Base-by-base conservation (phyloP, 2,888 invertebrate species). In the Apocheima hispidaria region DNA sequence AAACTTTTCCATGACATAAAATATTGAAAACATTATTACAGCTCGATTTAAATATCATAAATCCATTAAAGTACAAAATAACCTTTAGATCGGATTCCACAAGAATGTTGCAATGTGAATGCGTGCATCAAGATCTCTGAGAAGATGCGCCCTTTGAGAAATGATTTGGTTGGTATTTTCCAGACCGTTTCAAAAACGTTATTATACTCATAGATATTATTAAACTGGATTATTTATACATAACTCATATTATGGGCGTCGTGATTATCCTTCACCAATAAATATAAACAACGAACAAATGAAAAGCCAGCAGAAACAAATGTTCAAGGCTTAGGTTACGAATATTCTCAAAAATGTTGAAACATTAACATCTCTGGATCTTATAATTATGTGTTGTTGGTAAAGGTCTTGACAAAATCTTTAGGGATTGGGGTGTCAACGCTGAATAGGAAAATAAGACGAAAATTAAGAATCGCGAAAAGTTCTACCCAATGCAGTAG, bases 51-150 rank as follows among this genome's bases (percentile, higher is more conserved):
- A 38, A 49, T 63, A 53, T 65, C 66, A 63, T 66, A 66, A 60
- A 40, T 66, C 38, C 48, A n/a, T 12, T 56, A 44, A 56, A 56
- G 68, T 74, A 74, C 66, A 59, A 49, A 57, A 43, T 75, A 75
- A 80, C 80, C 76, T 80, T 79, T 78, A 51, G 53, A 33, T 49
- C 51, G 65, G 60, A 62, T 69, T 72, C 75, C 75, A 61, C 65
- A 62, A 35, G 52, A 49, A 60, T 76, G 74, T 73, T 69, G 75
- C 64, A 78, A 78, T 60, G 40, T 54, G 63, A 65, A 63, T 50
- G 70, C 75, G 75, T 74, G 75, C 73, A 68, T 74, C 65, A 63
- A 60, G 68, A 49, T 66, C 65, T 61, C 64, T 60, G 21, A 51
- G 51, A 68, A 70, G 71, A 71, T 60, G 60, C 38, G 56, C 59